Percentiles rank a stretch among this genome's conserved stretches.
Evolutionary conservation across 92 coral and sea anemone species (phyloP).

Genomic region (Virgularia gustaviana): DNA sequence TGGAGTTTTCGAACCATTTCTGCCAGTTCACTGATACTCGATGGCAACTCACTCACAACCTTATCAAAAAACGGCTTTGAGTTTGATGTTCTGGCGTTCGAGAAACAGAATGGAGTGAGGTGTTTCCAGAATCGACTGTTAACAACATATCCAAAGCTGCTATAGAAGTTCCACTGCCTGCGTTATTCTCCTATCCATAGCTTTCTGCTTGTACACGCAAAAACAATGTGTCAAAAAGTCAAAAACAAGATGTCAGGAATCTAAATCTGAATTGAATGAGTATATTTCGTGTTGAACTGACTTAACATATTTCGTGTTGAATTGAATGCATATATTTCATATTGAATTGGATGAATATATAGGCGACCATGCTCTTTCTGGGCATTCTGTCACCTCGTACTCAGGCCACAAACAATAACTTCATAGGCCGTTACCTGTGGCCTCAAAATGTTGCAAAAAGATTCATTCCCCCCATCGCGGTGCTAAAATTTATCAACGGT

Average conservation of each 20-base stretch:
- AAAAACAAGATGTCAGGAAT: too few relatives aligned
- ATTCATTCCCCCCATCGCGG: neutral
- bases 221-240: neutral
- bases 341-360: too few relatives aligned
- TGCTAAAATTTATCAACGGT: too few relatives aligned
- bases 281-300: neutral
- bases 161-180: conserved; percentile 42
- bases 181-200: conserved; percentile 41
- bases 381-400: too few relatives aligned
- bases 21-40: too few relatives aligned
- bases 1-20: too few relatives aligned
- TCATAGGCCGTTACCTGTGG: too few relatives aligned
- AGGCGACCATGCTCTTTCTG: too few relatives aligned
- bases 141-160: conserved; percentile 51
- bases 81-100: neutral
- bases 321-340: conserved; percentile 10
- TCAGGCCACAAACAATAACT: too few relatives aligned
- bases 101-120: neutral
- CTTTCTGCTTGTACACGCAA: neutral
- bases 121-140: conserved; percentile 10
- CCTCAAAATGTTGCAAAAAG: too few relatives aligned
- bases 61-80: neutral
- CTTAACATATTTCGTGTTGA: neutral
- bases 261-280: conserved; percentile 43
- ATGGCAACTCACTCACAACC: too few relatives aligned